Evolutionary conservation across 2,797 vertebrate species (phyloP), one percentile per base, ranked within the genome.

Genomic region (Chaetodon trifasciatus): DNA sequence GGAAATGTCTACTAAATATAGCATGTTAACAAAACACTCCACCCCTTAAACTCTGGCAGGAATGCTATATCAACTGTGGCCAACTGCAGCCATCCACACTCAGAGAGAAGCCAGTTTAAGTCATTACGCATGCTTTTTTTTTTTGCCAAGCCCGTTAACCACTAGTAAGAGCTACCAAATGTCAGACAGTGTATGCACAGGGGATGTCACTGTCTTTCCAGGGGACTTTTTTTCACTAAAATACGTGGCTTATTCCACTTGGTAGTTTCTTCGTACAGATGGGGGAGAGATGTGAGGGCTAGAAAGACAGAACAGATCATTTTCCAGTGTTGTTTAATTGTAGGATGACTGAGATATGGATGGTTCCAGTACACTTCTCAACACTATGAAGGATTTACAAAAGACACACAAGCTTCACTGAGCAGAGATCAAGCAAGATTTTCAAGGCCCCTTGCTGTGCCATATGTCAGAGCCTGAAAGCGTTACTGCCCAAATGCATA

Each of bases 91-190:
- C 77, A 68, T 79, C 76, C 80, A 78, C 82, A 83, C 80, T 83
- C 74, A 84, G 60, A 87, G 74, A 65, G 61, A 28, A 84, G 73
- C 62, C 81, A 70, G 57, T 90, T 87, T 67, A 88, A 86, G 73
- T 85, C 87, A 89, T 85, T 87, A 86, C 55, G 55, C 71, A 64
- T 82, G 50, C 50, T 78, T 44, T 44, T 44, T 44, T 44, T 85
- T 84, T 85, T 69, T 77, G 78, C 84, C 82, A 86, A 86, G 80
- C 74, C 86, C 7, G 19, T 89, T 32, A 88, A 93, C 88, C 86
- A 83, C 86, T 74, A 74, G 68, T 89, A 88, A 91, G 72, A 90
- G 84, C 87, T 86, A 93, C 85, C 86, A 91, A 93, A 93, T 92
- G 88, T 91, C 85, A 84, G 68, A 81, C 49, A 40, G 52, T 53